These are phyloP conservation scores for Bombycilla garrulus DNA, from an alignment of 2,113 vertebrate species.

Conservation along the genomic window DNA sequence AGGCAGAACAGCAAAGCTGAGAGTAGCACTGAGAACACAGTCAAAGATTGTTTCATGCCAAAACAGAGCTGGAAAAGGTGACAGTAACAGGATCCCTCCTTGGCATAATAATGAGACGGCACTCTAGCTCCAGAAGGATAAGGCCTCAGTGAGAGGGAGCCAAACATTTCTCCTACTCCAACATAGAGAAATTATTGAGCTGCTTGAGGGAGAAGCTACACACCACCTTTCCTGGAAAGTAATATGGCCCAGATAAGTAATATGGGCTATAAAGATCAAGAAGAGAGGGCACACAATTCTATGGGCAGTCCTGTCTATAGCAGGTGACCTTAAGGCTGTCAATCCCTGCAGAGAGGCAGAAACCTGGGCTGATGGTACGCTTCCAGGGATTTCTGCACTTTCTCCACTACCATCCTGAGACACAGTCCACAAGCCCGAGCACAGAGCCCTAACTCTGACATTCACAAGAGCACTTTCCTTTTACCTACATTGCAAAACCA, in stretches of 20 bases:
- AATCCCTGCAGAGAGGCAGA: not conserved
- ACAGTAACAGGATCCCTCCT: not conserved
- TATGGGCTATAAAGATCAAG: not conserved
- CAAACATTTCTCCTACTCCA: not conserved
- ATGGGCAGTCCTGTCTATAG: not conserved
- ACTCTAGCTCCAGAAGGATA: not conserved
- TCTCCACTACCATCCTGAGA: not conserved
- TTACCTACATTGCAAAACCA: not conserved
- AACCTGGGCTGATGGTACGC: not conserved
- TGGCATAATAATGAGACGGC: not conserved
- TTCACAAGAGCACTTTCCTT: not conserved
- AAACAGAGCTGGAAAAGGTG: not conserved
- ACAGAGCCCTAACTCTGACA: not conserved
- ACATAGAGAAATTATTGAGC: not conserved
- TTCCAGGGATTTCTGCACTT: not conserved
- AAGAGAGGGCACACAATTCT: not conserved
- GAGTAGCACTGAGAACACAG: not conserved
- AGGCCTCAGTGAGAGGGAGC: not conserved
- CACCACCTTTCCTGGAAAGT: not conserved
- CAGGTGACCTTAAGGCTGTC: not conserved
- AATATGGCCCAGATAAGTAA: not conserved
- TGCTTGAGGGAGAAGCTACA: not conserved
- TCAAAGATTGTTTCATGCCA: not conserved
- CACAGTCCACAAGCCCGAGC: rapidly evolving
- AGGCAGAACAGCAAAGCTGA: not conserved